A percentile compares a stretch with the other conserved stretches of the same genome.
Conservation (phyloP, 1,140 invertebrate genomes). For the Apis cerana region DNA sequence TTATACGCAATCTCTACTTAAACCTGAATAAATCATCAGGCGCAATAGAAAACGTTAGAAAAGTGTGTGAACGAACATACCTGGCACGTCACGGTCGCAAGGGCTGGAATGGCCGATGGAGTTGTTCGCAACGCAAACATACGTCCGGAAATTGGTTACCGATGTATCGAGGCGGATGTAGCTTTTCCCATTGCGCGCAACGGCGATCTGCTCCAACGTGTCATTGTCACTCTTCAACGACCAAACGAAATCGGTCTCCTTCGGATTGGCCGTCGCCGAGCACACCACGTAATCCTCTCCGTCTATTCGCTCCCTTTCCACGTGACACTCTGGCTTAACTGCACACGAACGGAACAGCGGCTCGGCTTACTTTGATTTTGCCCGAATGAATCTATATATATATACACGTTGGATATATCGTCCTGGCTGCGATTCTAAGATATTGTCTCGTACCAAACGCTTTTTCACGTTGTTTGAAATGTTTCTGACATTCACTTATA, state of each 20-base stretch:
- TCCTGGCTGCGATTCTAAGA: not conserved
- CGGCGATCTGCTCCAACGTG: slow-evolving; percentile 81
- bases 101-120: slow-evolving; percentile 87
- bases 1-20: too few relatives aligned
- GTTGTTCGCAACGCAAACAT: slow-evolving; percentile 92
- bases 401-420: not conserved
- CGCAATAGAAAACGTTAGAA: not conserved
- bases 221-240: slow-evolving; percentile 91
- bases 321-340: slow-evolving; percentile 93
- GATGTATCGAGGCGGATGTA: slow-evolving; percentile 85
- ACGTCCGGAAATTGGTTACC: slow-evolving; percentile 88
- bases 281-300: slow-evolving; percentile 90
- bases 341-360: slow-evolving; percentile 63
- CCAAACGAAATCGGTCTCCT: slow-evolving; percentile 91
- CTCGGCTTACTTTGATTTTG: not conserved
- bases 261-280: slow-evolving; percentile 90
- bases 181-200: slow-evolving; percentile 83
- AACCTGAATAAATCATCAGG: too few relatives aligned
- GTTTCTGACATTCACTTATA: too few relatives aligned
- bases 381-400: not conserved
- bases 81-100: slow-evolving; percentile 88
- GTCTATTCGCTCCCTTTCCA: slow-evolving; percentile 87
- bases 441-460: not conserved
- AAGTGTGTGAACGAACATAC: slow-evolving; percentile 56
- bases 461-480: not conserved